phyloP scores from a whole-genome alignment of 2,797 vertebrate species.

The Sebastes taczanowskii region DNA sequence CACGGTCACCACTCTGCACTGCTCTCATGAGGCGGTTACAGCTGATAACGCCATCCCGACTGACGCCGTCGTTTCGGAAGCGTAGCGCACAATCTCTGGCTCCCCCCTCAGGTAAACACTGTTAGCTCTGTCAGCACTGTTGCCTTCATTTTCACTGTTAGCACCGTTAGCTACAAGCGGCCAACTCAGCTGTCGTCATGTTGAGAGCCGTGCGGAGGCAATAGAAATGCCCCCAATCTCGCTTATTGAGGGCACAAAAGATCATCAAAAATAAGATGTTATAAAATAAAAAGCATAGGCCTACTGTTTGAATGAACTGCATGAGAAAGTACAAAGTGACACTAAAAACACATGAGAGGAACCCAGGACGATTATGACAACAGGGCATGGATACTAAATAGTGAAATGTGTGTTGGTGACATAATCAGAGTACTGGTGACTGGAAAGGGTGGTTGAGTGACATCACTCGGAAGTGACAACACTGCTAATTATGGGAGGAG shows the following conservation, averaged over 20 bases:
- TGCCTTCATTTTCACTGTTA: too few species aligned
- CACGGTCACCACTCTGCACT: too few species aligned
- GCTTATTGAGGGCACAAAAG: neutral
- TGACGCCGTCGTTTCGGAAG: too few species aligned
- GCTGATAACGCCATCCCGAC: too few species aligned
- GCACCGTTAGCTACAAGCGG: too few species aligned
- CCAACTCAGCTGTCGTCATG: too few species aligned
- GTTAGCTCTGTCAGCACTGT: too few species aligned
- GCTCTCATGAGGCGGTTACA: too few species aligned
- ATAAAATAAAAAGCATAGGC: neutral
- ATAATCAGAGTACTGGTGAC: conserved; percentile 6
- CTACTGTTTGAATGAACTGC: neutral
- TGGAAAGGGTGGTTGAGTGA: conserved; percentile 12
- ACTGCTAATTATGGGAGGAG: conserved; percentile 18
- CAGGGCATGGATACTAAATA: neutral
- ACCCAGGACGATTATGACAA: neutral
- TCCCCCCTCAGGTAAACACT: too few species aligned
- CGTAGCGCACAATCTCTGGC: accelerated
- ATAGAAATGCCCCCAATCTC: neutral
- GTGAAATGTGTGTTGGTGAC: conserved; percentile 12
- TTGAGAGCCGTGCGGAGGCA: too few species aligned
- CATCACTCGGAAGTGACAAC: conserved; percentile 26
- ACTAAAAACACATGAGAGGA: neutral
- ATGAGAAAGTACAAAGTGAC: neutral
- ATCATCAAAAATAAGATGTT: neutral